A percentile compares a stretch with the other conserved stretches of the same genome.
Evolutionary conservation across 2,888 invertebrate genomes (phyloP).

Genomic region (Thereva unica): DNA sequence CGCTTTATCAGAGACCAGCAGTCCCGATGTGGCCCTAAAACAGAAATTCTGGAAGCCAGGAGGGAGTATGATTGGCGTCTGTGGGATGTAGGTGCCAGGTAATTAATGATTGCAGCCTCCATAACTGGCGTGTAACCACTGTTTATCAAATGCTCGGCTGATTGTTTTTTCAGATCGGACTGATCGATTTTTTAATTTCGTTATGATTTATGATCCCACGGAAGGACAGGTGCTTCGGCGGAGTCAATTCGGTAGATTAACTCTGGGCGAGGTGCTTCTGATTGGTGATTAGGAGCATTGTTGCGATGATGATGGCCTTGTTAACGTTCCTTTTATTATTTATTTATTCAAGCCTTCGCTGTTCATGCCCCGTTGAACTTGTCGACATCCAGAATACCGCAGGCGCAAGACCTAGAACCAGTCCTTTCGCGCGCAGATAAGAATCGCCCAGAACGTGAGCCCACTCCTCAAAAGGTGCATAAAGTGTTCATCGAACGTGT

Average conservation of each 20-base stretch:
- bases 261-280: slow-evolving; percentile 37
- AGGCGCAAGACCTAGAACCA: neutral
- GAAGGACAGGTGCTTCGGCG: slow-evolving; percentile 37
- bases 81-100: slow-evolving; percentile 23
- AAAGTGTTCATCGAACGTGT: slow-evolving; percentile 29
- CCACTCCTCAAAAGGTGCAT: slow-evolving; percentile 27
- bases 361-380: too few relatives aligned
- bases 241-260: slow-evolving; percentile 37
- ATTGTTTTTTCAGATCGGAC: slow-evolving; percentile 38
- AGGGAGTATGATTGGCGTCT: slow-evolving; percentile 23
- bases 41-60: slow-evolving; percentile 27
- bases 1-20: slow-evolving; percentile 20
- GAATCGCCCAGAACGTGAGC: slow-evolving; percentile 18
- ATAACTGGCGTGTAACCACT: slow-evolving; percentile 40
- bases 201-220: slow-evolving; percentile 37
- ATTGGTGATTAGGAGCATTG: slow-evolving; percentile 12
- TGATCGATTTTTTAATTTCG: slow-evolving; percentile 38
- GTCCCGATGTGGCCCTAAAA: neutral
- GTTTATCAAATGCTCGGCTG: slow-evolving; percentile 40
- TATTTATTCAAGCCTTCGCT: too few relatives aligned
- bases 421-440: slow-evolving; percentile 27
- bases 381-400: too few relatives aligned
- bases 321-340: too few relatives aligned
- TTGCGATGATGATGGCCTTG: too few relatives aligned
- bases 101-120: slow-evolving; percentile 39